Evolutionary conservation across 2,888 invertebrate species (phyloP), one percentile per base, ranked within the genome.

Genomic region (Euclidia mi): DNA sequence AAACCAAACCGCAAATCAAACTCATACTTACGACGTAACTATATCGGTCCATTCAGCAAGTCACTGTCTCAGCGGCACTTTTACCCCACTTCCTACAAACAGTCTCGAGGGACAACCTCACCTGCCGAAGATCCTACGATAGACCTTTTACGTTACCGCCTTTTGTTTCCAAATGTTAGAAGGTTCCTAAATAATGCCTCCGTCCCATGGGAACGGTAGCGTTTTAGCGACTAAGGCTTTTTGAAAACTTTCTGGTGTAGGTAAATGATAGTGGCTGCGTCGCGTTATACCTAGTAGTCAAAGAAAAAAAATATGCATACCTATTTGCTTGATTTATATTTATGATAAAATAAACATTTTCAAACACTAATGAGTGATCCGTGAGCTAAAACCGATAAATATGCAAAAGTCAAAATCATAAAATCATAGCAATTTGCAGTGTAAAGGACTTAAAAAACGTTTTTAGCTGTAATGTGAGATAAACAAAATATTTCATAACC

Each of bases 101-200:
- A 79, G 68, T 87, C 92, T 87, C 87, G 14, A 1, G 90, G 79
- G 90, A 78, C 14, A 11, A 14, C 70, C 81, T 87, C 89, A 91
- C 92, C 93, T 92, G 91, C 88, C 85, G 81, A 90, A 88, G 79
- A 75, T 67, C 69, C 76, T 71, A 62, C 78, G 82, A 81, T 63
- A 76, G 64, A 75, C 84, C 89, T 88, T 91, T 91, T 88, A 89
- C 82, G 88, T 81, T 76, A 83, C 87, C 89, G 88, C 80, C 75
- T 46, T 86, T 89, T 91, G 85, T 85, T 87, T 85, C 51, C 51
- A 63, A 77, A 67, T 65, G 60, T 62, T 64, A 64, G 31, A 65
- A 69, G 59, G 46, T 69, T 64, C 49, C 64, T 47, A 66, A 73
- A 73, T 72, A 76, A 67, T 74, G 18, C 35, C 55, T n/a, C 2